phyloP scores from a whole-genome alignment of 1,140 invertebrate species.

The Eumeta japonica region DNA sequence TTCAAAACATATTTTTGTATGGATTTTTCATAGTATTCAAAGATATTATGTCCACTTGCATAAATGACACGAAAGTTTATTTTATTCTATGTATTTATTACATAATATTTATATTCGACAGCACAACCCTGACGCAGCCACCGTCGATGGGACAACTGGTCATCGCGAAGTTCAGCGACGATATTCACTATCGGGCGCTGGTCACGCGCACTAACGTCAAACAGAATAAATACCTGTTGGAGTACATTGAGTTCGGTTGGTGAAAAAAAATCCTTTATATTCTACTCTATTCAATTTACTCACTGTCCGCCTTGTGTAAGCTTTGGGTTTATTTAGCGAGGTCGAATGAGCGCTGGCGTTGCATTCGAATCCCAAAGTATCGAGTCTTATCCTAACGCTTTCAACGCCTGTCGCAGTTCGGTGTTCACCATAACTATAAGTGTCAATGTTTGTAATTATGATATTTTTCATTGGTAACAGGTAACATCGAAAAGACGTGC shows the following conservation, averaged over 20 bases:
- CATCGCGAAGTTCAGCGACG: conserved; percentile 26
- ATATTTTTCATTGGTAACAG: conserved; percentile 14
- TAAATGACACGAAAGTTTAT: too few species aligned
- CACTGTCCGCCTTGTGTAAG: too few species aligned
- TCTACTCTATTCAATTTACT: too few species aligned
- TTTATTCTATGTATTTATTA: too few species aligned
- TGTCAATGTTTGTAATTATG: not conserved
- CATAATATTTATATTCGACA: too few species aligned
- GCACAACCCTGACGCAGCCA: conserved; percentile 21
- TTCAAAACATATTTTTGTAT: too few species aligned
- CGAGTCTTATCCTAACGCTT: not conserved
- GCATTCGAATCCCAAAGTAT: not conserved
- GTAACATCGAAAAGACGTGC: conserved; percentile 21
- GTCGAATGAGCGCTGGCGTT: too few species aligned
- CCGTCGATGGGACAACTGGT: conserved; percentile 24
- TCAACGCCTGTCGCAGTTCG: not conserved
- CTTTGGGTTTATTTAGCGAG: too few species aligned
- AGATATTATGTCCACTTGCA: too few species aligned
- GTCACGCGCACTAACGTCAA: conserved; percentile 25
- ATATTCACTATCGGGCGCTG: conserved; percentile 28
- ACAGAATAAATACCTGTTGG: conserved; percentile 29
- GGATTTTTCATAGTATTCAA: too few species aligned
- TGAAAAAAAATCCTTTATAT: too few species aligned
- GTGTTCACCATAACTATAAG: conserved; percentile 11
- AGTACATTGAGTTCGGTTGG: conserved; percentile 39